Evolutionary conservation across 1,140 invertebrate genomes (phyloP), one percentile per base, ranked within the genome.

Genomic region (Drosophila serrata): DNA sequence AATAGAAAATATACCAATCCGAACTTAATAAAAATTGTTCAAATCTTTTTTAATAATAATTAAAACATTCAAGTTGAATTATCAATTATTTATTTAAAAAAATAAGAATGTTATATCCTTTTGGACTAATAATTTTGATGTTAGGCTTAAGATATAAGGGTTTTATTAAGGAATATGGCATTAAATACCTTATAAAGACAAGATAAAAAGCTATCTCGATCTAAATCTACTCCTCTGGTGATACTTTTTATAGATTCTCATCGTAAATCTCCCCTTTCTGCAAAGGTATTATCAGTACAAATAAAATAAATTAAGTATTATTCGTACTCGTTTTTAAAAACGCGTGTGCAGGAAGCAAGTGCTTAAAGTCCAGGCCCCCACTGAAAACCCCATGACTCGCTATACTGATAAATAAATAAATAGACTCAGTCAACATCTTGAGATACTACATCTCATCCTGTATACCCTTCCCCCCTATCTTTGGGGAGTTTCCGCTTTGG

Each of bases 331-430:
- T 57, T 76, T 86, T 85, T 73, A 87, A 87, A 19, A 49, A 27
- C 51, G 51, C 37, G 63, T 72, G 43, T 82, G 58, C 80, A 84
- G 76, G 81, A 84, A 84, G 55, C 61, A 55, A 51, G 31, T 63
- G 81, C 73, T 85, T 72, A 75, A 76, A 73, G 79, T 19, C 46
- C 40, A 33, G n/a, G n/a, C n/a, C n/a, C n/a, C n/a, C n/a, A n/a
- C n/a, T n/a, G n/a, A n/a, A n/a, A n/a, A n/a, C 11, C 43, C 43
- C 27, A 15, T 24, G 29, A 42, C 45, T 59, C 55, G 27, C 3
- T 27, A 15, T n/a, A 19, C 37, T 58, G 51, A 68, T 77, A 84
- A 79, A 80, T 73, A 73, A 79, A 78, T 77, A 82, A 82, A 82
- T 70, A 80, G 43, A 76, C 31, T 77, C 61, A 75, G 61, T 76